These are phyloP conservation scores for Hystrix brachyura DNA, from an alignment of 2,113 vertebrate species.

Conservation along the genomic window DNA sequence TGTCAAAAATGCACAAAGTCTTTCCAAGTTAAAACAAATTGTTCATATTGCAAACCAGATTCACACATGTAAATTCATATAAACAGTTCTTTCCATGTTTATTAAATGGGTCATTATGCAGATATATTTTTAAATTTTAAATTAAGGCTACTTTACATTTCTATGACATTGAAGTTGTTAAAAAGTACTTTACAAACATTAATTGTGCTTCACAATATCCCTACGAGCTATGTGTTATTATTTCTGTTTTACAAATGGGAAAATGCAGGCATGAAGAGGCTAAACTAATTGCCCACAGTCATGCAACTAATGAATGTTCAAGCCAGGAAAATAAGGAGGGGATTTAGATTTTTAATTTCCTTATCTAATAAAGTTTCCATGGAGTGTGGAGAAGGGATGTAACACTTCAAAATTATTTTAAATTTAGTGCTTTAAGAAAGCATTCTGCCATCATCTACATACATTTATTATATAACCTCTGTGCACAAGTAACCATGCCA, in stretches of 20 bases:
- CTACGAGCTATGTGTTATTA: constrained; percentile 70
- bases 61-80: constrained; percentile 68
- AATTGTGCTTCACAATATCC: constrained; percentile 68
- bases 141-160: constrained; percentile 77
- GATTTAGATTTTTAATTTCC: constrained; percentile 59
- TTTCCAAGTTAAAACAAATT: constrained; percentile 71
- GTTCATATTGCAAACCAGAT: constrained; percentile 64
- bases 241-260: constrained; percentile 77
- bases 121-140: constrained; percentile 77
- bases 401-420: not conserved
- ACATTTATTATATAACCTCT: not conserved
- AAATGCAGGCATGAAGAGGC: constrained; percentile 54
- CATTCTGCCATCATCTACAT: not conserved
- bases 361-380: constrained; percentile 48
- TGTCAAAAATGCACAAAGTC: constrained; percentile 63
- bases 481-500: not conserved
- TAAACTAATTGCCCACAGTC: constrained; percentile 69
- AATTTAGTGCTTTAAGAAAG: not conserved
- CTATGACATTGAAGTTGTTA: constrained; percentile 70
- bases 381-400: not conserved
- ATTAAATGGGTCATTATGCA: constrained; percentile 76
- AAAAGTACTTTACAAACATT: constrained; percentile 77
- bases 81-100: constrained; percentile 67
- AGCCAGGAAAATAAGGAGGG: not conserved
- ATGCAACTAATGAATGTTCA: constrained; percentile 58